These are phyloP conservation scores for Rhinogobius similis DNA, from an alignment of 2,113 vertebrate genomes.

Conservation along the genomic window DNA sequence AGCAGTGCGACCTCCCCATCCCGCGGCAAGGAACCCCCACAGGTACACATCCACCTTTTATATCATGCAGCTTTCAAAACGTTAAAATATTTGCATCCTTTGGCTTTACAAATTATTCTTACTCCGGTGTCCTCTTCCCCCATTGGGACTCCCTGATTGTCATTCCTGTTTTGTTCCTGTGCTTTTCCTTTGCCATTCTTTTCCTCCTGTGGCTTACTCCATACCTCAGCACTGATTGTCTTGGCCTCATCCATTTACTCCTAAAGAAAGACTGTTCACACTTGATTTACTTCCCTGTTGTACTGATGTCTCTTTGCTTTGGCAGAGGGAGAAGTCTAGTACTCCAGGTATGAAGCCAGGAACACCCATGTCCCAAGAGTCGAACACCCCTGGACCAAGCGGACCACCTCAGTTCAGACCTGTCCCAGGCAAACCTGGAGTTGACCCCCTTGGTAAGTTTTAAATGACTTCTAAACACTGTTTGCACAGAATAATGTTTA, in stretches of 20 bases:
- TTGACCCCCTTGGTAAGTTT: conserved; percentile 83
- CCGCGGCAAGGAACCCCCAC: conserved; percentile 81
- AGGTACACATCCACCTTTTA: conserved; percentile 58
- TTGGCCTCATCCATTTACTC: background rate
- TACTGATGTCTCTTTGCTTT: background rate
- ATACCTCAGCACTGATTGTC: background rate
- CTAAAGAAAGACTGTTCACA: background rate
- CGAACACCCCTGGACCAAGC: conserved; percentile 76
- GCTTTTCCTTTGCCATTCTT: conserved; percentile 7
- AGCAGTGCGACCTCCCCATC: conserved; percentile 85
- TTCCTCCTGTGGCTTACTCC: background rate
- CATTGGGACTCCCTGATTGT: conserved; percentile 5
- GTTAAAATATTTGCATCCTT: conserved; percentile 5
- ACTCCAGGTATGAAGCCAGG: conserved; percentile 89
- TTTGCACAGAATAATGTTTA: background rate
- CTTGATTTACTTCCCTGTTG: conserved; percentile 6
- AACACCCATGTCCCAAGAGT: conserved; percentile 86
- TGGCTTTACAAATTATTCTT: background rate
- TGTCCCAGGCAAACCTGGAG: conserved; percentile 72
- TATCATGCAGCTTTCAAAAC: background rate
- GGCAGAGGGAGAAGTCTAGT: conserved; percentile 88
- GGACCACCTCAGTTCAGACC: conserved; percentile 83
- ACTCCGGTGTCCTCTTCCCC: conserved; percentile 15
- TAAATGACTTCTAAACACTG: too few relatives aligned
- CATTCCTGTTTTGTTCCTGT: conserved; percentile 7